Evolutionary conservation across 2,888 invertebrate genomes (phyloP), one percentile per base, ranked within the genome.

Genomic region (Meganola albula): DNA sequence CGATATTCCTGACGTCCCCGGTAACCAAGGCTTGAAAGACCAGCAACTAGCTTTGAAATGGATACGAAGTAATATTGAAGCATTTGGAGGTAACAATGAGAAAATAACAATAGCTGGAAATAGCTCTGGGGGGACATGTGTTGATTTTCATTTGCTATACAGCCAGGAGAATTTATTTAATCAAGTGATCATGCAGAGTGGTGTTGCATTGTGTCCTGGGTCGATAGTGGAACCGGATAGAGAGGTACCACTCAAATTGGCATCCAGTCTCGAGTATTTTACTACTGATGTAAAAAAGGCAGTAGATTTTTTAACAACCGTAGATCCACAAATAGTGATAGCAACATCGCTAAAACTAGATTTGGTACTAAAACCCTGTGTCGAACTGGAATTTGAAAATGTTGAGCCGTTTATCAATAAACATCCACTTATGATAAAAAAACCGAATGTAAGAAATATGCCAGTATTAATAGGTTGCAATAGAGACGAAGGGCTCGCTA

Each of bases 41-140:
- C 62, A 62, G 27, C 24, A 53, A 0, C 12, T 58, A 13, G 68
- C 63, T 7, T 14, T 69, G 7, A 42, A 48, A n/a, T 69, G 69
- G 68, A 43, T 68, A 2, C 54, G 58, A 7, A 44, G 54, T 1
- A 65, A 69, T 35, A 68, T 69, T 7, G 49, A 30, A 8, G 27
- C 43, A 9, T 68, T 68, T 18, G 63, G 67, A 6, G 66, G 65
- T 1, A 41, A 66, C 32, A 12, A 40, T 0, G 37, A 34, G 3
- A 44, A 48, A 33, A 35, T 49, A 4, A 63, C 65, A 0, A 12
- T 59, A 1, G 53, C 57, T 13, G 68, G 65, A 0, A 48, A 58
- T 16, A 63, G 63, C 27, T 53, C 64, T 10, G 67, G 63, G 10
- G 55, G 45, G 1, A 34, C 34, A 5, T 53, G 62, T 1, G 31